Conservation (phyloP, 2,888 invertebrate genomes). For the Synanthedon tipuliformis region DNA sequence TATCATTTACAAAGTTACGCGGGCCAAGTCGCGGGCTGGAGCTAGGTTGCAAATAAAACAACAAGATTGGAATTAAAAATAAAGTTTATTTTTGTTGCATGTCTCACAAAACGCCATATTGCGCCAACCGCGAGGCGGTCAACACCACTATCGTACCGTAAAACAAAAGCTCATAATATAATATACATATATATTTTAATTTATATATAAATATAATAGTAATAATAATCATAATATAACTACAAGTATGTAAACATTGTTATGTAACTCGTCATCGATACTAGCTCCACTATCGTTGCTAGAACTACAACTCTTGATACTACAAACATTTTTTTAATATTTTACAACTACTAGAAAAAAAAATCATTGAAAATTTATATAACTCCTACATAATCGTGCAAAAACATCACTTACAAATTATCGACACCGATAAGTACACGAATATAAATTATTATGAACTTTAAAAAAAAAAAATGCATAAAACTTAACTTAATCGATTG, state of each 20-base stretch:
- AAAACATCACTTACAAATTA: background rate
- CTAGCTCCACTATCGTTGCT: conserved; percentile 9
- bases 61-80: conserved; percentile 57
- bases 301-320: background rate
- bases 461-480: background rate
- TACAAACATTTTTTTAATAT: background rate
- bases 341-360: too few relatives aligned
- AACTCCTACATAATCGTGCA: conserved; percentile 1
- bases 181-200: conserved; percentile 43
- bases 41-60: background rate
- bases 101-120: conserved; percentile 53
- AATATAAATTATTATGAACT: conserved; percentile 1
- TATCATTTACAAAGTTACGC: too few relatives aligned
- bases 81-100: conserved; percentile 67
- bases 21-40: too few relatives aligned
- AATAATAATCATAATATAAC: conserved; percentile 37
- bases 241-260: conserved; percentile 46
- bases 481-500: background rate
- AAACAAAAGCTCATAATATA: conserved; percentile 61
- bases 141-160: conserved; percentile 42
- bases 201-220: too few relatives aligned
- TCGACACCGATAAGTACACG: conserved; percentile 6
- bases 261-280: conserved; percentile 11
- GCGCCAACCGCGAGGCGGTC: conserved; percentile 33
- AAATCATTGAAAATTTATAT: background rate